Evolutionary conservation across 2,797 vertebrate species (phyloP).

Genomic region (Agapornis canus): DNA sequence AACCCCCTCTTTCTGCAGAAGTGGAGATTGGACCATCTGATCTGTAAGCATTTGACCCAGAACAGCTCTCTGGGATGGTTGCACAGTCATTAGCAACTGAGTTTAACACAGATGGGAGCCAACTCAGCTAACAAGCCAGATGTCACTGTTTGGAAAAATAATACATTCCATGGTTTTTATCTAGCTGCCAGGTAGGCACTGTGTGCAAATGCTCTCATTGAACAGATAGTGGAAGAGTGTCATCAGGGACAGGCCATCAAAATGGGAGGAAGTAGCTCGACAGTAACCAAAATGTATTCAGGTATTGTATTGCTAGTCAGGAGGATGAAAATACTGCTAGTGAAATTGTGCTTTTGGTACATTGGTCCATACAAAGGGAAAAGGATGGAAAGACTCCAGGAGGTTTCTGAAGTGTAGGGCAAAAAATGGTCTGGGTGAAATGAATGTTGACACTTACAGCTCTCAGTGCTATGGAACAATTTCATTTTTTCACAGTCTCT

Average conservation of each 20-base stretch:
- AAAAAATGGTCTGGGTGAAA: not conserved
- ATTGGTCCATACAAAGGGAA: not conserved
- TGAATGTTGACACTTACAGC: not conserved
- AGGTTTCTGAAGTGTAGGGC: not conserved
- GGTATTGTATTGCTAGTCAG: not conserved
- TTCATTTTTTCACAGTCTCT: not conserved
- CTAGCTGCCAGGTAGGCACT: constrained; percentile 31
- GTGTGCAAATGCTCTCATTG: not conserved
- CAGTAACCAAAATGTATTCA: not conserved
- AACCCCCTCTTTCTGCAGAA: not conserved
- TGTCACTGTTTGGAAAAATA: constrained; percentile 3
- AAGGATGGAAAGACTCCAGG: not conserved
- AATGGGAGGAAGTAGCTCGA: not conserved
- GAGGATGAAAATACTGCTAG: not conserved
- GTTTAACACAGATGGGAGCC: not conserved
- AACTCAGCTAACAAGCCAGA: constrained; percentile 56
- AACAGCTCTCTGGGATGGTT: not conserved
- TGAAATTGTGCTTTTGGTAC: not conserved
- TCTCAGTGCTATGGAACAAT: not conserved
- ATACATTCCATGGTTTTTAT: not conserved
- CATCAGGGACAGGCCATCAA: not conserved
- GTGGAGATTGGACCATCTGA: not conserved
- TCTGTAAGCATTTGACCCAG: not conserved
- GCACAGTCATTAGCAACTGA: constrained; percentile 1
- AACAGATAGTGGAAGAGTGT: not conserved